Evolutionary conservation across 2,888 invertebrate species (phyloP), one percentile per base, ranked within the genome.

Genomic region (Keiferia lycopersicella): DNA sequence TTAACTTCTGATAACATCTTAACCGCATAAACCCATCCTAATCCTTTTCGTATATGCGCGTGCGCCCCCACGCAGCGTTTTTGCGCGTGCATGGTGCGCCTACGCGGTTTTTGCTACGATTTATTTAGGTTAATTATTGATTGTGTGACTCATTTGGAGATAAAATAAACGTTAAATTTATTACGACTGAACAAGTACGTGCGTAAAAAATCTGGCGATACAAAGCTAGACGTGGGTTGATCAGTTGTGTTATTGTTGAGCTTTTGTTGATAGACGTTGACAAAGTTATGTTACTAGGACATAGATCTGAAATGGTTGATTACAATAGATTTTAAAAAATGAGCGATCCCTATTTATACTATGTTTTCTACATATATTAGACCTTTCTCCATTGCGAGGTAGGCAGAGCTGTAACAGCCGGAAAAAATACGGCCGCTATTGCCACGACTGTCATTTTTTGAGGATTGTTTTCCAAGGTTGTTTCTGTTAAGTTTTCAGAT

Each of bases 51-150:
- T 50, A 8, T 16, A 8, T 16, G 50, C 45, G 45, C 16, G 6
- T n/a, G 45, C 50, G 50, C 18, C 50, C 50, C 16, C 50, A 10
- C 50, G 26, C 26, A 26, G 26, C 26, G 26, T 26, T 26, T 26
- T 26, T 26, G 26, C 26, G 26, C 26, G 26, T 26, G 26, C 26
- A 26, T 26, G 26, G 3, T 20, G 51, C 12, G 20, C 12, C 20
- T 6, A 22, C 10, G 51, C 8, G 22, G 2, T 51, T 51, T 22
- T 51, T 22, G 51, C 51, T 12, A 51, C 18, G 51, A 51, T 51
- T 51, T 51, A 51, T 51, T 51, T 51, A 51, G 51, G 51, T 51
- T 51, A 51, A 51, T 51, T 51, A 51, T 51, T 51, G 51, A 12
- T 18, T 12, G 20, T 12, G 22, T 51, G 51, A 51, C 20, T 51